Base-by-base conservation (phyloP, 2,797 vertebrate species). In the Macropodus opercularis region DNA sequence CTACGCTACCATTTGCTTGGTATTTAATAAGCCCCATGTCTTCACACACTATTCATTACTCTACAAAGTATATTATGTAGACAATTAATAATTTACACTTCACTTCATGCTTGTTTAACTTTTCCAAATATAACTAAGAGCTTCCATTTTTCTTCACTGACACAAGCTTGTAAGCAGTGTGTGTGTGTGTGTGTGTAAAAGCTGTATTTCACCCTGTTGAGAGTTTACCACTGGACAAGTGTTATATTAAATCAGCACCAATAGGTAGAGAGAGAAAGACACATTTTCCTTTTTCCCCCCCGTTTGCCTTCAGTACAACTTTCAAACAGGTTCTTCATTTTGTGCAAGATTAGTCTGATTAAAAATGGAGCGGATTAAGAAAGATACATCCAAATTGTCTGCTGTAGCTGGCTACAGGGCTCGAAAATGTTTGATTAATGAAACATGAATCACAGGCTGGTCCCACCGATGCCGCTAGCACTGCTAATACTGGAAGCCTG, bases 371-470 rank as follows among this genome's bases (percentile, higher is more conserved):
- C 75, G 64, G 83, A 89, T 88, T 87, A 79, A 75, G 75, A 71
- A 61, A 68, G 68, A 88, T 87, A 71, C 83, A 81, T 85, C 60
- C 71, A 81, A 71, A 84, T 66, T 63, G 79, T 84, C 75, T 76
- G 64, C 61, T 48, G 70, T 36, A 72, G 68, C 59, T 79, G 36
- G 81, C 85, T 80, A 64, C 69, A 50, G 78, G 83, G 82, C 75
- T 82, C 49, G 51, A 65, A 80, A 81, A 80, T 85, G 77, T 90
- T 85, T 89, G 87, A 91, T 88, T 87, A 88, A 91, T 88, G 85
- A 83, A 83, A 84, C 80, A 85, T 88, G 88, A 91, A 84, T 88
- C 80, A 82, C 75, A 73, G 70, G 69, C 80, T 54, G 69, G 73
- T 81, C 72, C 78, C 79, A 67, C 63, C 52, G 77, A 72, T 72